These are phyloP conservation scores for Gorsachius magnificus DNA, from an alignment of 2,797 vertebrate species.

Conservation along the genomic window DNA sequence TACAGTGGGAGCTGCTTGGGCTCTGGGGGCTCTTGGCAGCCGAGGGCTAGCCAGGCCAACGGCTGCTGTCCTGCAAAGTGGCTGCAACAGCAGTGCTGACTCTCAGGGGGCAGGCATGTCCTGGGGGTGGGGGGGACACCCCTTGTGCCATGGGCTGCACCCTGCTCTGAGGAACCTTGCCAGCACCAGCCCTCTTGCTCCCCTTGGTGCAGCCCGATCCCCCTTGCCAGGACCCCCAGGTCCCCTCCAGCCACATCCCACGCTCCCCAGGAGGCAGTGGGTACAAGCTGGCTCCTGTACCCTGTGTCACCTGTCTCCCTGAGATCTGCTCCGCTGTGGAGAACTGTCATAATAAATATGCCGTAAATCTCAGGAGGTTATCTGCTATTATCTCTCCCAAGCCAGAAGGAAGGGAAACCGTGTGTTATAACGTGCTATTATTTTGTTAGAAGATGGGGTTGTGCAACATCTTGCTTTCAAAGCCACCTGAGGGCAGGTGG, in stretches of 20 bases:
- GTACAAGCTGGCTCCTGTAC: not conserved
- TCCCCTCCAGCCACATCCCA: not conserved
- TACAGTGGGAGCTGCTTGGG: fast-evolving
- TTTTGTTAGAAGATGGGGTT: not conserved
- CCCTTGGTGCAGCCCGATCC: not conserved
- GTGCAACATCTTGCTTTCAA: not conserved
- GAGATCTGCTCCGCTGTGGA: fast-evolving
- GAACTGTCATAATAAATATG: not conserved
- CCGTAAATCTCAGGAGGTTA: not conserved
- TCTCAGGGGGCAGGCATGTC: fast-evolving
- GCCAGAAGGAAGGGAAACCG: not conserved
- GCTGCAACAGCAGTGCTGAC: not conserved
- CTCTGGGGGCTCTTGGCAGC: not conserved
- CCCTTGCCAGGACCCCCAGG: fast-evolving
- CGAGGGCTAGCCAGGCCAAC: fast-evolving
- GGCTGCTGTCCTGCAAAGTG: not conserved
- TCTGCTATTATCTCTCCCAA: not conserved
- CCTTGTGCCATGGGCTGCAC: fast-evolving
- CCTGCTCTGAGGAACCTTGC: fast-evolving
- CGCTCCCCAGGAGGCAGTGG: fast-evolving
- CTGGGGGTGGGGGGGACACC: not conserved
- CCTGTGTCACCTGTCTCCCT: not conserved
- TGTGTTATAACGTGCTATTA: not conserved
- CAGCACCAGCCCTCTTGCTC: not conserved
- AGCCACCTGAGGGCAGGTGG: not conserved